Base-by-base conservation (phyloP, 1,140 invertebrate genomes). In the Sogatella furcifera region DNA sequence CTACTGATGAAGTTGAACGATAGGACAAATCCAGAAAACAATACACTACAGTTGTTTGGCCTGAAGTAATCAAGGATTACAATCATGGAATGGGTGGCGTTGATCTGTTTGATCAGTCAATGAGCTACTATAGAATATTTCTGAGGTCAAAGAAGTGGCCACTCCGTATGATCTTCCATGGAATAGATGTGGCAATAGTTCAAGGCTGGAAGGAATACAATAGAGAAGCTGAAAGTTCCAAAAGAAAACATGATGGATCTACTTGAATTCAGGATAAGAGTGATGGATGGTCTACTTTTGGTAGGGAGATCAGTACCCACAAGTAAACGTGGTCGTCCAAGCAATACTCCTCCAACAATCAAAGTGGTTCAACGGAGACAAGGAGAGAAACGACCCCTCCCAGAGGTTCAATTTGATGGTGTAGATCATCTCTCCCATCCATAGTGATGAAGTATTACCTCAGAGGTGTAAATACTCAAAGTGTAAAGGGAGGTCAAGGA, bases 51-150 rank as follows among this genome's bases (percentile, higher is more conserved):
- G 61, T 74, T 10, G 22, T 62, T 56, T 53, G 68, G 57, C 74
- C 74, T 59, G 66, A 69, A 49, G 65, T 73, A 38, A 60, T 74
- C 0, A 68, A 69, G 55, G 34, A 62, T 22, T 75, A 76, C 65
- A 76, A 76, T 63, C 61, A 67, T 53, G 67, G 60, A 52, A 75
- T 75, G 72, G 72, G 71, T 14, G 73, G 74, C 24, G 69, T 75
- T 49, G 72, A 76, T 64, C 41, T 64, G 1, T 58, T 64, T 34
- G 68, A 70, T 21, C 61, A 62, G 13, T 38, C 68, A 6, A 61
- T 69, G 9, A 68, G 66, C 17, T 56, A 58, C 13, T 70, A 71
- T 55, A 19, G 66, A 15, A 69, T 63, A 21, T 67, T 65, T 59
- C 58, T 69, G 19, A 64, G 62, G 63, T 70, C 67, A 8, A 57